phyloP scores from a whole-genome alignment of 2,113 vertebrate species.

The Oryzias melastigma region DNA sequence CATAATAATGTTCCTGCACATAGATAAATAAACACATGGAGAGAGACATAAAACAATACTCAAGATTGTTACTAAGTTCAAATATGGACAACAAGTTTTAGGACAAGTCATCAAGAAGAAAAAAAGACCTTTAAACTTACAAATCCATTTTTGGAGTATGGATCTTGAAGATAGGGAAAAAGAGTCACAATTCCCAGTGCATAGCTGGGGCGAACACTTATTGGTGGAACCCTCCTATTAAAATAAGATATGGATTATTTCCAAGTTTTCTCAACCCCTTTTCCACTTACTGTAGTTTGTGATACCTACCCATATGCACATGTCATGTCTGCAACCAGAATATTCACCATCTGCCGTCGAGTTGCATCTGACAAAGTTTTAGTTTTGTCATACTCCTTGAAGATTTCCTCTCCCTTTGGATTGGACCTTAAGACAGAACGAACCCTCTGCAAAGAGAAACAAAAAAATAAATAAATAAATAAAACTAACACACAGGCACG shows the following conservation, averaged over 20 bases:
- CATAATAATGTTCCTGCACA: background rate
- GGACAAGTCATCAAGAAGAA: too few species aligned
- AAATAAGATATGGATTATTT: too few species aligned
- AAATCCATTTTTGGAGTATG: background rate
- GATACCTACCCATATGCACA: background rate
- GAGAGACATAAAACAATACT: too few species aligned
- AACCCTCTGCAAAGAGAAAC: too few species aligned
- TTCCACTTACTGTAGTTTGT: background rate
- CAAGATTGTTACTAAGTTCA: too few species aligned
- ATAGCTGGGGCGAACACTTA: background rate
- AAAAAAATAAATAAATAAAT: too few species aligned
- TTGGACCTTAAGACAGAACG: too few species aligned
- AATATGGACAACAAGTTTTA: too few species aligned
- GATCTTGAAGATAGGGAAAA: constrained; percentile 11
- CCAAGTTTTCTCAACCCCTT: background rate
- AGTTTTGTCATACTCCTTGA: too few species aligned
- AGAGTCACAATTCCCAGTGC: background rate
- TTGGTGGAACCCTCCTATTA: constrained; percentile 2
- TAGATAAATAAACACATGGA: too few species aligned
- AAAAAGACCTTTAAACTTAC: background rate
- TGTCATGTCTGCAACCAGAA: constrained; percentile 8
- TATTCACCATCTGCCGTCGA: background rate
- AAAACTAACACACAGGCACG: too few species aligned
- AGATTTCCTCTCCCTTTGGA: too few species aligned
- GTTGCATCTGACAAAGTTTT: background rate